Evolutionary conservation across 1,140 invertebrate genomes (phyloP), one percentile per base, ranked within the genome.

Genomic region (Zaprionus ghesquierei): DNA sequence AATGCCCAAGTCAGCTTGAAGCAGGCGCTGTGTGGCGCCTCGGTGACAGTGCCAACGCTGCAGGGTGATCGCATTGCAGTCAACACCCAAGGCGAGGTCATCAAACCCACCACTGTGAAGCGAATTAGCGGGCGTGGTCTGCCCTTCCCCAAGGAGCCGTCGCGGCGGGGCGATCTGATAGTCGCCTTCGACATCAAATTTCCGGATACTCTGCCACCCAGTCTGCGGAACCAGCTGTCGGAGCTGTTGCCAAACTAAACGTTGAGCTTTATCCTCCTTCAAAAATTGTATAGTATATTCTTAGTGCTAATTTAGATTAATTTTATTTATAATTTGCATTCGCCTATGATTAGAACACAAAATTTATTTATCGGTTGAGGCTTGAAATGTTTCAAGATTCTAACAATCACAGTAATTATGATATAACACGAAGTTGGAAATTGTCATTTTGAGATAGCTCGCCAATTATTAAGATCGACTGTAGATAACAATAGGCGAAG

Each of bases 181-280:
- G 95, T 99, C 10, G 94, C 95, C 54, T 99, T 99, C 92, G 96
- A 98, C 82, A 97, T 99, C 73, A 94, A 95, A 89, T 99, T 99
- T 93, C 98, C 98, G 0, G 95, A 97, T 15, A 92, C 92, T 25
- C 89, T 98, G 55, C 91, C 94, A 15, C 92, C 94, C 78, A 94
- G 93, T 82, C 93, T 94, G 18, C 96, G 95, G 92, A 95, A 96
- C 73, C 95, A 96, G 68, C 90, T 98, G 12, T 94, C 93, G 55
- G 96, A 97, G 82, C 94, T 95, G 64, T 92, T 98, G 87, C 96
- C 96, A 46, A 90, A 91, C 60, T 92, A 91, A 74, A 75, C 53
- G 44, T 60, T 41, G 35, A 72, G 61, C 51, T 56, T 56, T 41
- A 46, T 35, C 29, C 71, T 50, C 15, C n/a, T 25, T 31, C 35